Evolutionary conservation across 2,797 vertebrate genomes (phyloP).

Genomic region (Neomorphus geoffroyi): DNA sequence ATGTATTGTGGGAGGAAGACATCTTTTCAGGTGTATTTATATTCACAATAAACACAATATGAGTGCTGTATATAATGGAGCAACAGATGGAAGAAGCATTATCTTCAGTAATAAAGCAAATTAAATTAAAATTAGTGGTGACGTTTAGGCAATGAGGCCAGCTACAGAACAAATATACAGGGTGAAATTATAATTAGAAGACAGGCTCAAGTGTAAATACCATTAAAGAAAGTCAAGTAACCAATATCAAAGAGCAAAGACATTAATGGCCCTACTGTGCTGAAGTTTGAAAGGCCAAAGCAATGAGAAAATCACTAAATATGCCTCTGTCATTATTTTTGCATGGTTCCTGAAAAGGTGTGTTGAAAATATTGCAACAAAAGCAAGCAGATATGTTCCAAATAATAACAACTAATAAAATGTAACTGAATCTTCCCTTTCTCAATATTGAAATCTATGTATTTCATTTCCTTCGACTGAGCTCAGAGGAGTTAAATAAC

Average conservation of each 20-base stretch:
- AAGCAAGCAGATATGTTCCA: neutral
- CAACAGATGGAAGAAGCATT: neutral
- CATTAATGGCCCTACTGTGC: neutral
- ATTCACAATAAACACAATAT: neutral
- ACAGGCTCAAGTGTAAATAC: neutral
- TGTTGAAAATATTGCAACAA: neutral
- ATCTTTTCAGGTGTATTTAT: slow-evolving; percentile 2
- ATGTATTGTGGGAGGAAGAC: neutral
- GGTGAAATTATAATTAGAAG: neutral
- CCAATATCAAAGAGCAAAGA: neutral
- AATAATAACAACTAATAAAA: slow-evolving; percentile 24
- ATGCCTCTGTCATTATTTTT: neutral
- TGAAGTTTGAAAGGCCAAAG: neutral
- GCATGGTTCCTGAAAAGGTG: neutral
- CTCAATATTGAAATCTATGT: neutral
- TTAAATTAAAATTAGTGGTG: neutral
- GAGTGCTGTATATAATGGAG: neutral
- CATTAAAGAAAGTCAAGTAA: neutral
- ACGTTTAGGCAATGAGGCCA: neutral
- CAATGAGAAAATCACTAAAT: neutral
- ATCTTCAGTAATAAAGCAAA: neutral
- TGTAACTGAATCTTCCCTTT: neutral
- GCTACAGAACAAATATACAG: neutral
- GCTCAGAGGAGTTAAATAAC: neutral
- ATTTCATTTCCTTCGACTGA: slow-evolving; percentile 51